Base-by-base conservation (phyloP, 2,797 vertebrate species). In the Oceanodroma leucorhoa region DNA sequence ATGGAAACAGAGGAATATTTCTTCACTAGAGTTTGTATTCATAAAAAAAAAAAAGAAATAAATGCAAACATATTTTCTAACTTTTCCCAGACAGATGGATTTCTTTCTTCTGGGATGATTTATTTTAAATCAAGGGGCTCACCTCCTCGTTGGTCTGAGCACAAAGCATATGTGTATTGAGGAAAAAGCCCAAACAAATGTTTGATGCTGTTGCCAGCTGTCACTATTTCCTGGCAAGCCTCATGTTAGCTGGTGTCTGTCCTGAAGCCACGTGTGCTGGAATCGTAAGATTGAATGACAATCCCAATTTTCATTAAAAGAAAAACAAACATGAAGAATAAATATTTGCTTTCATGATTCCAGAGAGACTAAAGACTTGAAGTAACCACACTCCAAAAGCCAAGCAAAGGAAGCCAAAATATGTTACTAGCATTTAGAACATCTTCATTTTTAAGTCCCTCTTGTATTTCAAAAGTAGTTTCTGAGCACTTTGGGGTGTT, bases 51-150 rank as follows among this genome's bases (percentile, higher is more conserved):
- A 81, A 89, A 92, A 95, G 53, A 97, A 98, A 98, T 97, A 98
- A 98, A 98, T 94, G 83, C 78, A 66, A 95, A 58, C 97, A 96
- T 97, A 90, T 98, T 98, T 98, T 98, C 94, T 98, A 98, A 97
- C 91, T 93, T 89, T 90, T 96, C 83, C 89, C 55, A 90, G 80
- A 94, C 69, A 96, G 85, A 81, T 95, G 95, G 66, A 86, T 94
- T 92, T 96, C 53, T 96, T 97, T 95, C 60, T 92, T 93, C 76
- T 83, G 88, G 77, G 67, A 96, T 30, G 67, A 94, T 90, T 94
- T 90, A 54, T 79, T 80, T 83, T 50, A 93, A 92, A 83, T 38
- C 61, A 65, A 62, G 82, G 46, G 54, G 67, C n/a, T 94, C 78
- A 66, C 41, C 48, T 83, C 61, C 61, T 54, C 77, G 43, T 64